These are phyloP conservation scores for Blastobasis adustella DNA, from an alignment of 2,888 invertebrate species.

Conservation along the genomic window DNA sequence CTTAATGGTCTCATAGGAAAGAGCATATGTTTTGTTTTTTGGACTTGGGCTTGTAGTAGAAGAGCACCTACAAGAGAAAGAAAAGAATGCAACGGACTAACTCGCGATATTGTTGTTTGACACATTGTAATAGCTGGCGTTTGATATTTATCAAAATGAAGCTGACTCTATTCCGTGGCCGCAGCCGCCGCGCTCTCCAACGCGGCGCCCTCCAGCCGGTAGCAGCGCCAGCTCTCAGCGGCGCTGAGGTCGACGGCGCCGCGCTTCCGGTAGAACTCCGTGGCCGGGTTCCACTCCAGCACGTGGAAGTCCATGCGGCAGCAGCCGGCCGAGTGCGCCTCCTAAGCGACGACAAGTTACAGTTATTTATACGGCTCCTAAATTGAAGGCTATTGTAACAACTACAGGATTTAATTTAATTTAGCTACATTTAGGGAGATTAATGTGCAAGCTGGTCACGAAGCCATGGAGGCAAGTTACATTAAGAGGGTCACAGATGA, in stretches of 20 bases:
- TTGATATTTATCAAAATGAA: too few relatives aligned
- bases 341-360: conserved; percentile 22
- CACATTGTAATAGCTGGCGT: too few relatives aligned
- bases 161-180: too few relatives aligned
- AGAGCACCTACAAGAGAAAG: too few relatives aligned
- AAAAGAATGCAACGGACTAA: too few relatives aligned
- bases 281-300: conserved; percentile 88
- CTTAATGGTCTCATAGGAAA: too few relatives aligned
- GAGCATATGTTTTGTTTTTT: too few relatives aligned
- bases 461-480: too few relatives aligned
- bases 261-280: conserved; percentile 81
- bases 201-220: conserved; percentile 59
- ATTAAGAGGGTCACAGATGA: too few relatives aligned
- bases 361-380: not conserved
- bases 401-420: not conserved
- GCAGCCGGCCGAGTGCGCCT: conserved; percentile 67
- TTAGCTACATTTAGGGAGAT: not conserved
- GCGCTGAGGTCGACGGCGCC: conserved; percentile 79
- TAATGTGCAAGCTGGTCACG: too few relatives aligned
- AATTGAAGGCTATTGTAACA: not conserved
- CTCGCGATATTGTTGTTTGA: too few relatives aligned
- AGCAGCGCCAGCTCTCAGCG: conserved; percentile 81
- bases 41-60: too few relatives aligned
- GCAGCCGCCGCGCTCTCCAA: conserved; percentile 13
- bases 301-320: conserved; percentile 85